These are phyloP conservation scores for Pluvianellus socialis DNA, from an alignment of 2,113 vertebrate species.

Conservation along the genomic window DNA sequence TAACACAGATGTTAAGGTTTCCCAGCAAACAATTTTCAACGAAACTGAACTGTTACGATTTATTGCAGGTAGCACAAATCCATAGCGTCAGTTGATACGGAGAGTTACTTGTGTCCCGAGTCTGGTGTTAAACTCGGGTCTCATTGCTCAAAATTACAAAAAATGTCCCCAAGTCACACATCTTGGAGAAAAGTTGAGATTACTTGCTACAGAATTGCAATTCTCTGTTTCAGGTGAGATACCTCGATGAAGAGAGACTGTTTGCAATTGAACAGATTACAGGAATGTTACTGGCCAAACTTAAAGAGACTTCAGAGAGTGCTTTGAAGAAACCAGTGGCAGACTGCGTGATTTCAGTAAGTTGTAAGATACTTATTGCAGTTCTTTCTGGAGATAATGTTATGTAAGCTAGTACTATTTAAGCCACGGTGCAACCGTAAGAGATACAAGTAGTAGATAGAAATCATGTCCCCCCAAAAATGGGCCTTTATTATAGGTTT, in stretches of 20 bases:
- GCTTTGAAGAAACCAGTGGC: constrained; percentile 94
- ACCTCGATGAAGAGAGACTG: constrained; percentile 91
- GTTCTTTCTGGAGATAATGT: not conserved
- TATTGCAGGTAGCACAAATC: not conserved
- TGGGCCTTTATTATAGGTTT: not conserved
- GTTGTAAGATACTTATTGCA: not conserved
- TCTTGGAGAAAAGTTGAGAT: not conserved
- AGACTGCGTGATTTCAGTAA: constrained; percentile 95
- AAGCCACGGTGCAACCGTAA: not conserved
- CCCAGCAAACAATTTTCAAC: not conserved
- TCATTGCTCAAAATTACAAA: not conserved
- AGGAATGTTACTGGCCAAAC: constrained; percentile 91
- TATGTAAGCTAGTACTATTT: not conserved
- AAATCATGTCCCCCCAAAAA: not conserved
- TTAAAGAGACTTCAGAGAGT: constrained; percentile 93
- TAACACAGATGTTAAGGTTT: not conserved
- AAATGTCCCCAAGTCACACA: fast-evolving
- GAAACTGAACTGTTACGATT: not conserved
- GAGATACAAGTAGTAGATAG: not conserved
- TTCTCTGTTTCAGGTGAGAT: constrained; percentile 82
- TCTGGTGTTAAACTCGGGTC: not conserved
- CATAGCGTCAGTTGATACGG: fast-evolving
- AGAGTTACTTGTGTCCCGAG: not conserved
- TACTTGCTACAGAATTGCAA: not conserved
- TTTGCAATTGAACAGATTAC: constrained; percentile 93